These are phyloP conservation scores for Sanderia malayensis DNA, from an alignment of 30 jellyfish, hydroid and myxozoan species.

Conservation along the genomic window DNA sequence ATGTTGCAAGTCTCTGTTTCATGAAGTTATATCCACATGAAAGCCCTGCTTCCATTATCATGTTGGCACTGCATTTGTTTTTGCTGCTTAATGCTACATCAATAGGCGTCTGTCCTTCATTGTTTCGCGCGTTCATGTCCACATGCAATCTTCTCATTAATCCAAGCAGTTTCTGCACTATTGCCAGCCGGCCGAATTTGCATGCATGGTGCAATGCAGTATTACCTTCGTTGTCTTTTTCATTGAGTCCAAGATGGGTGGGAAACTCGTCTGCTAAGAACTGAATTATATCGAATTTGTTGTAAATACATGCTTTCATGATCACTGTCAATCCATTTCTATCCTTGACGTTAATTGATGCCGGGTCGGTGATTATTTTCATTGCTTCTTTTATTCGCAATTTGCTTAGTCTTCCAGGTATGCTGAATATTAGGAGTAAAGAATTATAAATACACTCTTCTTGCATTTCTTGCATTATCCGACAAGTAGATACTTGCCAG, in stretches of 20 bases:
- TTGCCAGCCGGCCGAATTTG: constrained; percentile 30
- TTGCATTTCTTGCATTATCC: no score
- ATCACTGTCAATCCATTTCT: constrained; percentile 34
- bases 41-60: neutral
- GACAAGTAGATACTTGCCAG: no score
- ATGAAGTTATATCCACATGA: neutral
- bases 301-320: constrained; percentile 37
- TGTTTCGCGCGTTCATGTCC: neutral
- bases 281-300: constrained; percentile 33
- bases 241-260: constrained; percentile 1
- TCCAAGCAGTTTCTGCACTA: constrained; percentile 4
- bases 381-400: constrained; percentile 24
- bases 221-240: constrained; percentile 46
- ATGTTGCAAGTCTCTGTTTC: neutral
- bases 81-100: constrained; percentile 11
- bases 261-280: constrained; percentile 20
- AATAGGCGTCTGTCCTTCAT: constrained; percentile 24
- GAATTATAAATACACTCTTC: neutral
- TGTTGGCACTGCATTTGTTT: constrained; percentile 11
- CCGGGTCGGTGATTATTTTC: constrained; percentile 1
- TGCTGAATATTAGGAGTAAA: constrained; percentile 16
- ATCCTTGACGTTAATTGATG: constrained; percentile 8
- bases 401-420: neutral
- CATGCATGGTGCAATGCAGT: constrained; percentile 74
- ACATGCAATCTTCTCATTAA: neutral